Evolutionary conservation across 1,140 invertebrate species (phyloP), one percentile per base, ranked within the genome.

Genomic region (Aphaenogaster rudis): DNA sequence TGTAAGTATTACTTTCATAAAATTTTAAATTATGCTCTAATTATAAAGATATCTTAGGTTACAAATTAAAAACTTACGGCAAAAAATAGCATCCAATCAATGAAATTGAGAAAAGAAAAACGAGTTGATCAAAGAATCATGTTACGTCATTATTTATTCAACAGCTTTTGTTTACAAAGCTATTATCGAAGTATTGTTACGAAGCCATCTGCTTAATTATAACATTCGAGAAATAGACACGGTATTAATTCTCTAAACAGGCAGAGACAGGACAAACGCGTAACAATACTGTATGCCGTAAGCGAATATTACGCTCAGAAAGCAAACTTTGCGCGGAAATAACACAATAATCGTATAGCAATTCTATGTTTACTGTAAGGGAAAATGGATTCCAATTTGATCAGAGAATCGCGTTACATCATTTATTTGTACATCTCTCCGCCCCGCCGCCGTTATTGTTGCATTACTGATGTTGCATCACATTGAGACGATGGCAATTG

Each of bases 351-450:
- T 71, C 15, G 9, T 21, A 80, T 66, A 79, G 50, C 50, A 67
- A 48, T 0, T 5, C 15, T 45, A 28, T 71, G 39, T 81, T 81
- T 72, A 72, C 3, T 52, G 17, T 72, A 71, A 36, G 28, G 39
- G 2, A 71, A 15, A 80, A 52, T 42, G 2, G 33, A 81, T 71
- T 71, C 17, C 66, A 81, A 57, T 81, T 81, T 71, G 15, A 59
- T 81, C 15, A 33, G 21, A 71, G 52, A 81, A 81, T 81, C 64
- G 17, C 6, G 1, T 81, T 81, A 71, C 66, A 57, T 81, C 66
- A 36, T 59, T 52, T 81, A 57, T 48, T 71, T 21, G 33, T 72
- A 33, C 11, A 45, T 67, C n/a, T 71, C 36, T 17, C 7, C 64
- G 1, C 1, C 9, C 6, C 13, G n/a, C 6, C n/a, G 0, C 7